Percentiles rank a stretch among this genome's conserved stretches.
These are phyloP conservation scores for Perca flavescens DNA, from an alignment of 2,113 vertebrate genomes.

Conservation along the genomic window DNA sequence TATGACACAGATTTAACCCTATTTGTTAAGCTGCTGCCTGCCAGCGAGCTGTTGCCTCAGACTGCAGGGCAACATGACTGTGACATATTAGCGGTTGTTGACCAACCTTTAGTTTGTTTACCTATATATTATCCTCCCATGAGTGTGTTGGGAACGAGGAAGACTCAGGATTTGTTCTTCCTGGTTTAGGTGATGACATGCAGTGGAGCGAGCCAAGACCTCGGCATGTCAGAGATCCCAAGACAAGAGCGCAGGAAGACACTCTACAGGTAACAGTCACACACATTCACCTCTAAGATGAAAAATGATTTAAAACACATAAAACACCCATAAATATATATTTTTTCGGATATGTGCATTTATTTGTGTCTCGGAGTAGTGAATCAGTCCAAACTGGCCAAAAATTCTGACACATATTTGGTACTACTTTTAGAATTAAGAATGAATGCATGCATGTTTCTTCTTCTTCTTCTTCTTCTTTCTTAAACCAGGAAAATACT, in stretches of 20 bases:
- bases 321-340: background rate
- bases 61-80: no score
- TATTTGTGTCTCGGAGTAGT: background rate
- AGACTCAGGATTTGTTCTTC: background rate
- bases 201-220: conserved; percentile 93
- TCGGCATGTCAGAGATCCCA: conserved; percentile 92
- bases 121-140: no score
- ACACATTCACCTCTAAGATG: no score
- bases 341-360: background rate
- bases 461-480: background rate
- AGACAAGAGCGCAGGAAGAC: conserved; percentile 91
- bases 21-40: background rate
- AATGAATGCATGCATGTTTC: background rate
- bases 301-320: background rate
- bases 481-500: background rate
- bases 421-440: background rate
- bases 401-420: background rate
- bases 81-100: no score
- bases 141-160: no score
- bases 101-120: no score
- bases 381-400: background rate
- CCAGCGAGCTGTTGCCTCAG: no score
- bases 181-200: conserved; percentile 89
- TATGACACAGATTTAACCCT: background rate
- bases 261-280: conserved; percentile 90